Percentiles rank a stretch among this genome's conserved stretches.
Conservation (phyloP, 2,888 invertebrate species). For the Agonopterix subpropinquella region DNA sequence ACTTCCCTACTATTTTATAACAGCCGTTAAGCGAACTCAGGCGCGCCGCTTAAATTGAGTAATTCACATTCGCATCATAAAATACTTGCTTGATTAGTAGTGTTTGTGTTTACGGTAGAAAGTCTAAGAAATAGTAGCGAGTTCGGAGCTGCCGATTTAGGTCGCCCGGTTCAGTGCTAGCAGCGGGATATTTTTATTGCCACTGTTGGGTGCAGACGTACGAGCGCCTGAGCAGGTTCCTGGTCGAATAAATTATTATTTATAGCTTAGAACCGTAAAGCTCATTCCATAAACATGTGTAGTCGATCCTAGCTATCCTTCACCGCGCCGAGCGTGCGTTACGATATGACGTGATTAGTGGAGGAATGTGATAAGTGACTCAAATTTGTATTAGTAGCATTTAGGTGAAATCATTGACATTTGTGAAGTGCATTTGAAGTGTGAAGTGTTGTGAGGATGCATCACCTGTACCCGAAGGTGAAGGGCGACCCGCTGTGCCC, state of each 20-base stretch:
- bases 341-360: conserved; percentile 18
- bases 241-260: conserved; percentile 62
- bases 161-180: conserved; percentile 71
- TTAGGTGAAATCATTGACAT: conserved; percentile 57
- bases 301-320: conserved; percentile 25
- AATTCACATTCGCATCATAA: conserved; percentile 10
- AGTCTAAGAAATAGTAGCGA: conserved; percentile 39
- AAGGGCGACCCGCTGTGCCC: conserved; percentile 94
- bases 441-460: conserved; percentile 69
- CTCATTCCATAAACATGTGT: conserved; percentile 66
- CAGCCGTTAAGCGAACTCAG: conserved; percentile 13
- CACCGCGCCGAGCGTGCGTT: conserved; percentile 15
- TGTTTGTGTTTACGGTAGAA: conserved; percentile 33
- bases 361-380: conserved; percentile 35
- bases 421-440: conserved; percentile 61
- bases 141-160: conserved; percentile 57
- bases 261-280: conserved; percentile 62
- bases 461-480: conserved; percentile 84
- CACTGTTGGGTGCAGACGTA: conserved; percentile 63
- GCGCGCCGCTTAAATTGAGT: conserved; percentile 4
- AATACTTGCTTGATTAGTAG: conserved; percentile 19
- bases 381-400: conserved; percentile 41
- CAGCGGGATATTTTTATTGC: conserved; percentile 73
- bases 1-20: conserved; percentile 5
- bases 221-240: conserved; percentile 54